Conservation (phyloP, 2,888 invertebrate genomes). For the Zygothrica quintamaculata region DNA sequence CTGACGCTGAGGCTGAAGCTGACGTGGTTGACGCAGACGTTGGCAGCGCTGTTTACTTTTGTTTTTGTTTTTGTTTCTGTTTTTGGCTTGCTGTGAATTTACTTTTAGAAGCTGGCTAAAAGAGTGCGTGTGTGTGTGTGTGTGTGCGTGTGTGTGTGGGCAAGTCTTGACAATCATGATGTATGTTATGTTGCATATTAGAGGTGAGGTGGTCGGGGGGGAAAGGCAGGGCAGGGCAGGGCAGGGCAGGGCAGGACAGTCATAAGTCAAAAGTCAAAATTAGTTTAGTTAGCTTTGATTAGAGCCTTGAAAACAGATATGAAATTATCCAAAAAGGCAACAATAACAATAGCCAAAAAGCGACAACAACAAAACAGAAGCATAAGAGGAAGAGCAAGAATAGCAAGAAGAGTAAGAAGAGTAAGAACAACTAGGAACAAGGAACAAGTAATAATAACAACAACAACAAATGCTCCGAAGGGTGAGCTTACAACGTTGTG, state of each 20-base stretch:
- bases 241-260: not conserved
- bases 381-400: no score
- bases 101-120: conserved; percentile 13
- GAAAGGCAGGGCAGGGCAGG: conserved; percentile 23
- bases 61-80: conserved; percentile 30
- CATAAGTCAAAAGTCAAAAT: conserved; percentile 46
- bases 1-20: conserved; percentile 2
- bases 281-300: conserved; percentile 50
- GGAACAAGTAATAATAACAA: not conserved
- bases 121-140: not conserved
- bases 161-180: conserved; percentile 7
- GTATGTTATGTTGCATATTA: conserved; percentile 25
- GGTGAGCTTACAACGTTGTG: conserved; percentile 63
- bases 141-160: not conserved
- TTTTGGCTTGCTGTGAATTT: not conserved
- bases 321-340: conserved; percentile 21
- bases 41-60: conserved; percentile 37
- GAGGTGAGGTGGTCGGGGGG: conserved; percentile 2
- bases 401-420: no score
- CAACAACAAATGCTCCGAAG: conserved; percentile 19
- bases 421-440: no score
- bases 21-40: conserved; percentile 24
- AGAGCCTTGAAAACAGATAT: conserved; percentile 51
- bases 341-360: conserved; percentile 34
- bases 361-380: conserved; percentile 30